Evolutionary conservation across 2,797 vertebrate genomes (phyloP), one percentile per base, ranked within the genome.

Genomic region (Thunnus albacares): DNA sequence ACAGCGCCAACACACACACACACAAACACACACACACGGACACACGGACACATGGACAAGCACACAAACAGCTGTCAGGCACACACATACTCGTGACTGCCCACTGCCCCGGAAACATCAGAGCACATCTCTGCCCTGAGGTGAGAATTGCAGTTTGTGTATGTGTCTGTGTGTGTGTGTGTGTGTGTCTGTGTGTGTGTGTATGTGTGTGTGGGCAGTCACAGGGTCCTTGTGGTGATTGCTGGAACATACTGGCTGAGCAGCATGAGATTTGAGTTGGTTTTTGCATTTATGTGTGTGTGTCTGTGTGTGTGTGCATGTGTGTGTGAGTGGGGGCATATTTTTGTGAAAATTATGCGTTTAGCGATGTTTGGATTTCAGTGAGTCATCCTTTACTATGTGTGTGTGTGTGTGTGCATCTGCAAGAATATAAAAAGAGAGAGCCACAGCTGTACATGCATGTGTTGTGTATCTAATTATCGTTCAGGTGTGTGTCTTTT

Each of bases 121-220:
- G 88, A 90, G 93, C 92, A 95, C 93, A 95, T 94, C 87, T 93
- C 87, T 94, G 93, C 93, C 93, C 95, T 70, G 92, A 88, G 92
- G 95, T 93, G 88, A 95, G 88, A 89, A 82, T 81, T 87, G 87
- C 75, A 87, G 82, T 87, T 64, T 88, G 76, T 85, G 84, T 79
- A 17, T 89, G 82, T 81, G 76, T 88, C 61, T 85, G 10, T 81
- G 52, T 80, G 41, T 71, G 77, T 65, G 73, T 86, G 61, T 67
- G 77, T 65, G 73, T 86, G 61, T 67, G 79, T 74, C 64, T 55
- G 64, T 75, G 62, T 65, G 73, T 82, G 67, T 71, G 72, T 69
- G 81, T 81, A 78, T 55, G 80, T 80, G 76, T 83, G 81, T 88
- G 89, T 81, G 85, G 86, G 86, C 82, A 90, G 91, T 93, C 90